A percentile compares a stretch with the other conserved stretches of the same genome.
These are phyloP conservation scores for Caenorhabditis japonica DNA, from an alignment of 2,888 invertebrate species.

Conservation along the genomic window DNA sequence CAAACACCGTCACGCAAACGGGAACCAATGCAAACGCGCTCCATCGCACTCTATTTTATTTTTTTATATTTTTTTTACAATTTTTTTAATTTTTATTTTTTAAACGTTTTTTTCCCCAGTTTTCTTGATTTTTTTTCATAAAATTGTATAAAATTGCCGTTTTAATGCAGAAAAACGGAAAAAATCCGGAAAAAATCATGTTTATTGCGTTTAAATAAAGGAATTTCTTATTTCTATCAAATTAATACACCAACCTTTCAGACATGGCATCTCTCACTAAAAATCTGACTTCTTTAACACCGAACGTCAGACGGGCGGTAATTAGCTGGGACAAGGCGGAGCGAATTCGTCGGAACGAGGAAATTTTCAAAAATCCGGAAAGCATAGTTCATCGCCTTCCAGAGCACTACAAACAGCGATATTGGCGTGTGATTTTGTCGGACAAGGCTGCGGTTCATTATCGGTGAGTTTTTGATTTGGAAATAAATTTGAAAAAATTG, in stretches of 20 bases:
- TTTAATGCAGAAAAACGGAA: no score
- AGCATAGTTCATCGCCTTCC: slow-evolving; percentile 75
- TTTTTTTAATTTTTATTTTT: not conserved
- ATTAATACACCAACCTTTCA: not conserved
- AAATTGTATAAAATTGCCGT: no score
- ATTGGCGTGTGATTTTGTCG: slow-evolving; percentile 72
- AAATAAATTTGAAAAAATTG: not conserved
- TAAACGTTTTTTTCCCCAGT: not conserved
- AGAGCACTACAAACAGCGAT: slow-evolving; percentile 71
- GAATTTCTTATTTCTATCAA: no score
- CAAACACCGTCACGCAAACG: slow-evolving; percentile 27
- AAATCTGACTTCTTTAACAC: slow-evolving; percentile 68
- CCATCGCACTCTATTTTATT: not conserved
- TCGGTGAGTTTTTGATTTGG: slow-evolving; percentile 45
- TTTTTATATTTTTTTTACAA: not conserved
- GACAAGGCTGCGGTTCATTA: slow-evolving; percentile 79
- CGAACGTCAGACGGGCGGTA: slow-evolving; percentile 62
- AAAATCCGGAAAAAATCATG: no score
- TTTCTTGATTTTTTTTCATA: not conserved
- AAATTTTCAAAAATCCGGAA: slow-evolving; percentile 73
- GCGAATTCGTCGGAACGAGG: slow-evolving; percentile 72
- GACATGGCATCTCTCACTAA: slow-evolving; percentile 67
- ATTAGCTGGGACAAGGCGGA: slow-evolving; percentile 75
- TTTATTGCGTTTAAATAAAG: no score
- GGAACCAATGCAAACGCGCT: slow-evolving; percentile 16